Conservation (phyloP, 2,113 vertebrate genomes). For the Illadopsis cleaveri region DNA sequence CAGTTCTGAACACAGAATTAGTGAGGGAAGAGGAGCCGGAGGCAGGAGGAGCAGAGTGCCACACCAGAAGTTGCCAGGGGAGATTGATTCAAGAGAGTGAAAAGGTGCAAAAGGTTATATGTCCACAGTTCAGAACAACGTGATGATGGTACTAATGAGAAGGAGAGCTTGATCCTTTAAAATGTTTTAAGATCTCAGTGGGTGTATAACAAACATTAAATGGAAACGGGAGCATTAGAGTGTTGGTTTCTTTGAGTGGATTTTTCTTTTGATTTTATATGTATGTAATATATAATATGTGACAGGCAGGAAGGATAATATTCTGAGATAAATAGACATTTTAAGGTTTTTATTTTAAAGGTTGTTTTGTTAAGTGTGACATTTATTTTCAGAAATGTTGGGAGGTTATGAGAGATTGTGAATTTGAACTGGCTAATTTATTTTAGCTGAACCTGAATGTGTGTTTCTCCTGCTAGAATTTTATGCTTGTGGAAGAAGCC, state of each 20-base stretch:
- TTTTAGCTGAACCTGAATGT: background rate
- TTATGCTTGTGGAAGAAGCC: background rate
- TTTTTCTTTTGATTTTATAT: constrained; percentile 43
- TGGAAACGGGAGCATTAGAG: background rate
- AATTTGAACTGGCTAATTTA: constrained; percentile 14
- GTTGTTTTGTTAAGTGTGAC: constrained; percentile 18
- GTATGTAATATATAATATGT: background rate
- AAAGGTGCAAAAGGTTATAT: constrained; percentile 40
- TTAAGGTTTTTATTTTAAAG: constrained; percentile 48
- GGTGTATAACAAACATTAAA: background rate
- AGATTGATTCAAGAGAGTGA: constrained; percentile 47
- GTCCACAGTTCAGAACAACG: background rate
- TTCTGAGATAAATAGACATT: constrained; percentile 1
- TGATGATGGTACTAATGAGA: constrained; percentile 14
- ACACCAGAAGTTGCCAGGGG: constrained; percentile 47
- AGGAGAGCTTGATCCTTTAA: background rate
- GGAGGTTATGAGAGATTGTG: background rate
- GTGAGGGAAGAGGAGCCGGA: constrained; percentile 50
- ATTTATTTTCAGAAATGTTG: constrained; percentile 24
- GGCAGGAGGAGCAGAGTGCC: constrained; percentile 20
- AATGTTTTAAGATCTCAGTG: background rate
- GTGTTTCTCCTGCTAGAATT: background rate
- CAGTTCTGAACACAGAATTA: constrained; percentile 73
- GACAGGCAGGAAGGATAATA: background rate
- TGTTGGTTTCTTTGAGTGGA: background rate